These are phyloP conservation scores for Euzetes globulus DNA, from an alignment of 2,888 invertebrate species.

Conservation along the genomic window DNA sequence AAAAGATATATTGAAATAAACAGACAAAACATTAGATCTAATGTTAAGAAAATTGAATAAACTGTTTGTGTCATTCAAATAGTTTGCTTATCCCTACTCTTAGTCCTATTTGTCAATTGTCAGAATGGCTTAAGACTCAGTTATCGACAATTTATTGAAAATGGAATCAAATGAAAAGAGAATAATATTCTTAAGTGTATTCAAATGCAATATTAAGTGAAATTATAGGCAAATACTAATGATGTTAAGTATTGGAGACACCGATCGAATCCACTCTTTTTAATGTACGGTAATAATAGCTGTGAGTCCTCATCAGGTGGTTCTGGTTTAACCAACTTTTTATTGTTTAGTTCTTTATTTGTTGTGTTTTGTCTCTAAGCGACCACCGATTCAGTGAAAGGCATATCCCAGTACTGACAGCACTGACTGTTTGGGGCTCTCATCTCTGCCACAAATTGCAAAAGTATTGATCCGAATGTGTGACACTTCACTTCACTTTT, in stretches of 20 bases:
- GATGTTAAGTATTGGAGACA: constrained; percentile 18
- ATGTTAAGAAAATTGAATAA: background rate
- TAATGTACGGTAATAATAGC: background rate
- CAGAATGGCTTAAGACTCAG: background rate
- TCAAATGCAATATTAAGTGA: background rate
- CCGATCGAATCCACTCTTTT: background rate
- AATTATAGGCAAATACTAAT: constrained; percentile 11
- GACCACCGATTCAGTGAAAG: background rate
- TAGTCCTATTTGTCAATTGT: too few species aligned
- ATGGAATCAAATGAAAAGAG: background rate
- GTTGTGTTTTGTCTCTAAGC: constrained; percentile 16
- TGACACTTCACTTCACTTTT: constrained; percentile 16
- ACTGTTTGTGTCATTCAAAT: background rate
- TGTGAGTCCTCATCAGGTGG: constrained; percentile 17
- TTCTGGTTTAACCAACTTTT: constrained; percentile 18
- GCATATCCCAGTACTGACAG: constrained; percentile 10
- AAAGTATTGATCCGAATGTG: constrained; percentile 16
- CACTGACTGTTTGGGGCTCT: background rate
- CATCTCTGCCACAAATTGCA: constrained; percentile 8
- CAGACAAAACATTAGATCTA: background rate
- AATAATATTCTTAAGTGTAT: background rate
- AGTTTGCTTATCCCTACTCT: too few species aligned
- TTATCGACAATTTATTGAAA: background rate
- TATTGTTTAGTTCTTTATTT: constrained; percentile 15
- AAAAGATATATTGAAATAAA: constrained; percentile 1